These are phyloP conservation scores for Diploptera punctata DNA, from an alignment of 2,888 invertebrate genomes.

Conservation along the genomic window DNA sequence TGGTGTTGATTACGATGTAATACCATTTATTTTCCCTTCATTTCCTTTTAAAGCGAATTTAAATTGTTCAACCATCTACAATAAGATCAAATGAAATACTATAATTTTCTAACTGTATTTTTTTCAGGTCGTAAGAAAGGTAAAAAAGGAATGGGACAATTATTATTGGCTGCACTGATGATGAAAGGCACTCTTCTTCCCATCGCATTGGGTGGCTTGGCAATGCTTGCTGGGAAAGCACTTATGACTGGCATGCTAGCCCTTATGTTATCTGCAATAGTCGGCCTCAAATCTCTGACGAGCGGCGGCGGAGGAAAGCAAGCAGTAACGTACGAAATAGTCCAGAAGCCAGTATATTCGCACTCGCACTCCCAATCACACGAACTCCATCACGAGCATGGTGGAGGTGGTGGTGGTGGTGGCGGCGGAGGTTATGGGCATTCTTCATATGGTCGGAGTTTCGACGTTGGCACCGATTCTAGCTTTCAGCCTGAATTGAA, in stretches of 20 bases:
- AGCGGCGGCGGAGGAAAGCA: slow-evolving; percentile 65
- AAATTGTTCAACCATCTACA: too few species aligned
- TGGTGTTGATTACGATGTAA: too few species aligned
- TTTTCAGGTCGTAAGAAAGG: slow-evolving; percentile 30
- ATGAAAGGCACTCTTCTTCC: slow-evolving; percentile 77
- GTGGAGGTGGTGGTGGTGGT: slow-evolving; percentile 55
- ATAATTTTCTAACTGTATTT: too few species aligned
- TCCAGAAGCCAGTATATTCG: slow-evolving; percentile 80
- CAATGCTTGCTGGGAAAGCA: slow-evolving; percentile 82
- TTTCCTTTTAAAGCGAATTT: too few species aligned
- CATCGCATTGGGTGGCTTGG: slow-evolving; percentile 75
- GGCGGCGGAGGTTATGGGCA: slow-evolving; percentile 60
- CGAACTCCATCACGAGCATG: slow-evolving; percentile 68
- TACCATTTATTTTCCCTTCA: too few species aligned
- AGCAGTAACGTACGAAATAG: slow-evolving; percentile 75
- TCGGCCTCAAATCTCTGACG: slow-evolving; percentile 76
- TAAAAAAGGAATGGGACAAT: slow-evolving; percentile 53
- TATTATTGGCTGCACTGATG: slow-evolving; percentile 61
- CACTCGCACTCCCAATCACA: slow-evolving; percentile 70
- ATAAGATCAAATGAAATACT: too few species aligned
- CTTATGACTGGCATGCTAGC: slow-evolving; percentile 84
- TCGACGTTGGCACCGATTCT: slow-evolving; percentile 25
- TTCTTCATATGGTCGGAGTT: slow-evolving; percentile 56
- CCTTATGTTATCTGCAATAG: slow-evolving; percentile 75
- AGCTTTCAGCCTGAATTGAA: not conserved